These are phyloP conservation scores for Stomatorhinus walkeri DNA, from an alignment of 2,797 vertebrate species.

Conservation along the genomic window DNA sequence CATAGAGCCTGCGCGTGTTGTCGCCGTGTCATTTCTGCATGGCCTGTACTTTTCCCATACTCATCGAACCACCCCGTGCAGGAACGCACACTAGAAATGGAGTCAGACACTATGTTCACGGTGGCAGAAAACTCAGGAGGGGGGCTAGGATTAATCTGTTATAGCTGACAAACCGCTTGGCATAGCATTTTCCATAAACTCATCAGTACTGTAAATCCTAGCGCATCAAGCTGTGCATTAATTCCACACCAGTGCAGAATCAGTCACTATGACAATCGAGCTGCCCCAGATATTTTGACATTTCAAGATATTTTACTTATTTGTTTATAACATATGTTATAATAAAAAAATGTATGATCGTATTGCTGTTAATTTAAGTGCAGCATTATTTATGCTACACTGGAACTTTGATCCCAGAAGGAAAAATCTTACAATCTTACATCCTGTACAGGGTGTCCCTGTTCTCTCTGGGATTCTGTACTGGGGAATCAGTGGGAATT, in stretches of 20 bases:
- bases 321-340: background rate
- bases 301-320: background rate
- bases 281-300: background rate
- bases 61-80: background rate
- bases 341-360: background rate
- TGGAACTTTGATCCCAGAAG: background rate
- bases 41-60: background rate
- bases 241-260: background rate
- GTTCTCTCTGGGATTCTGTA: background rate
- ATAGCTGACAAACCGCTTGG: constrained; percentile 25
- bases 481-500: background rate
- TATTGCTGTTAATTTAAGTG: background rate
- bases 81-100: background rate
- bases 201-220: background rate
- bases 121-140: constrained; percentile 25
- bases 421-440: background rate
- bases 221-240: constrained; percentile 1
- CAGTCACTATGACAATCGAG: background rate
- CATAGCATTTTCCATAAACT: constrained; percentile 29
- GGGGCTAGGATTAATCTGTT: constrained; percentile 31
- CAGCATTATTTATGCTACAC: background rate
- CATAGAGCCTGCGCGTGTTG: background rate
- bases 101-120: constrained; percentile 20
- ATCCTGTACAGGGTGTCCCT: background rate
- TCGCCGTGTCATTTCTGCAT: background rate